Evolutionary conservation across 2,888 invertebrate species (phyloP).

Genomic region (Phyto melanocephala): DNA sequence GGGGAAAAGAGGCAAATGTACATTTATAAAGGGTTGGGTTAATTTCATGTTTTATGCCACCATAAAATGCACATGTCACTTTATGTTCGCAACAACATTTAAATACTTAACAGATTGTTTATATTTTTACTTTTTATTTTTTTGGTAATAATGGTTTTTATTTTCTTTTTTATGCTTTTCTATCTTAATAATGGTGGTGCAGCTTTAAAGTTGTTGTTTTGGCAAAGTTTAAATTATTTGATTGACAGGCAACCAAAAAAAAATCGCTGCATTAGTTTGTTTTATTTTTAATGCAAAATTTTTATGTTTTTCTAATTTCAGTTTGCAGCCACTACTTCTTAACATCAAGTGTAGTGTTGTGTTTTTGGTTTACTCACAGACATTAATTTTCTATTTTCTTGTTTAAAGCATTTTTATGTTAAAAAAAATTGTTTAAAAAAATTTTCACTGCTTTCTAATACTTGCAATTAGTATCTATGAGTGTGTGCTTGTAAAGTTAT

Average conservation of each 20-base stretch:
- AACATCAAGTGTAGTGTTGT: neutral
- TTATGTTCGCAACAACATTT: slow-evolving; percentile 77
- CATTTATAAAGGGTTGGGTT: neutral
- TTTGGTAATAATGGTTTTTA: slow-evolving; percentile 21
- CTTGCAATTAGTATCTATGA: too few species aligned
- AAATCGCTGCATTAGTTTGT: neutral
- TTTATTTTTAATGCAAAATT: slow-evolving; percentile 12
- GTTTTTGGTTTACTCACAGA: neutral
- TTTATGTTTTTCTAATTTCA: slow-evolving; percentile 1
- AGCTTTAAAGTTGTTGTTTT: neutral
- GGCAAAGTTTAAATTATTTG: slow-evolving; percentile 35
- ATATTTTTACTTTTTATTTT: slow-evolving; percentile 50
- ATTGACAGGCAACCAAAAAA: slow-evolving; percentile 35
- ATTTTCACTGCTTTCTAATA: too few species aligned
- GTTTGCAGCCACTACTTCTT: neutral
- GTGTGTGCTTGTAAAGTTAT: neutral
- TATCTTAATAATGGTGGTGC: neutral
- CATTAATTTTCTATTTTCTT: too few species aligned
- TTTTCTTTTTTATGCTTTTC: slow-evolving; percentile 49
- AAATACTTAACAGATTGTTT: slow-evolving; percentile 68
- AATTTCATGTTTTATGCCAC: slow-evolving; percentile 64
- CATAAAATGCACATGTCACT: slow-evolving; percentile 78
- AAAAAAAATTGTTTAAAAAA: too few species aligned
- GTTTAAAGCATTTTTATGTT: too few species aligned
- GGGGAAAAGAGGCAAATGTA: neutral